Conservation (phyloP, 2,888 invertebrate genomes). For the Sabatieria punctata region DNA sequence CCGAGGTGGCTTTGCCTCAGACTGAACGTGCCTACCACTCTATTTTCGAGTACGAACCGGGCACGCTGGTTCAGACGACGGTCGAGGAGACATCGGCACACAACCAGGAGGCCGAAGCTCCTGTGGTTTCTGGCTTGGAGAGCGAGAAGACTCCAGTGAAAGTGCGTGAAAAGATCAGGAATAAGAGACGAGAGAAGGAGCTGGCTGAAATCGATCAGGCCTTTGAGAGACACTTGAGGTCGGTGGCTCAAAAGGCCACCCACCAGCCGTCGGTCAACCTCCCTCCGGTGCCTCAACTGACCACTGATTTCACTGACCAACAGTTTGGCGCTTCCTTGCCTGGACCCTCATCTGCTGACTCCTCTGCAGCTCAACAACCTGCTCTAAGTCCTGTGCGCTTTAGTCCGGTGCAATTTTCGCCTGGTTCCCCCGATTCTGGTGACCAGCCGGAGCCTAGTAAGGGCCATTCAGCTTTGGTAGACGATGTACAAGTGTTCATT, state of each 20-base stretch:
- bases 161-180: conserved; percentile 5
- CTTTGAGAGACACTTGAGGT: conserved; percentile 5
- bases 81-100: background rate
- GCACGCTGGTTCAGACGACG: background rate
- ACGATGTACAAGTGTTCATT: too few relatives aligned
- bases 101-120: too few relatives aligned
- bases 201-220: conserved; percentile 8
- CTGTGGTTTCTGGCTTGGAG: too few relatives aligned
- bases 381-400: background rate
- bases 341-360: background rate
- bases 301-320: background rate
- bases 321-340: background rate
- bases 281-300: background rate
- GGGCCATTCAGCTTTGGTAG: too few relatives aligned
- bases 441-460: too few relatives aligned
- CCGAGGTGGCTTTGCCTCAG: too few relatives aligned
- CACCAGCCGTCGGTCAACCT: background rate
- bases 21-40: conserved; percentile 1
- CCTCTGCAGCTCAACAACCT: background rate
- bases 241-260: conserved; percentile 6
- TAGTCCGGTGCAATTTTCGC: conserved; percentile 3
- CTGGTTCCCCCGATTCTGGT: background rate
- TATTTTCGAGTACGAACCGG: background rate
- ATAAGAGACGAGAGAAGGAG: background rate
- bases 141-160: too few relatives aligned